Base-by-base conservation (phyloP, 2,888 invertebrate species). In the Cremastobaeus sp. region DNA sequence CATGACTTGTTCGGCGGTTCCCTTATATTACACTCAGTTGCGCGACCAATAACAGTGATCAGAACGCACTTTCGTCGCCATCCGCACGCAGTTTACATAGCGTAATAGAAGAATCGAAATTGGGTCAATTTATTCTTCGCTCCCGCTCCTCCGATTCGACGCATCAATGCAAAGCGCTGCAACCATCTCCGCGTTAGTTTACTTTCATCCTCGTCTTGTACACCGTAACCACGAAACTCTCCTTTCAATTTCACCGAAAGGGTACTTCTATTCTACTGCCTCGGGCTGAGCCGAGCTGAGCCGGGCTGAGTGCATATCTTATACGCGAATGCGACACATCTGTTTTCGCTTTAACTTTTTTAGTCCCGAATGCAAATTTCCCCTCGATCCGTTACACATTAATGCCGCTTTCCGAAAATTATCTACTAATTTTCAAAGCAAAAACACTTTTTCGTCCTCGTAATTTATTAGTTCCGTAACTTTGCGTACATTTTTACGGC, bases 41-140 rank as follows among this genome's bases (percentile, higher is more conserved):
- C 52, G 20, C 52, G 30, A 8, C 21, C 54, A 32, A 52, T 52
- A 60, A 54, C 69, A 69, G n/a, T n/a, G n/a, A 60, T 52, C 47
- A 30, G 20, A 65, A n/a, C 14, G 17, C 39, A 21, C 21, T 18
- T 41, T 43, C 17, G 11, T 72, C 74, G 34, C 43, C 39, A 12
- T 30, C 41, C 35, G 34, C n/a, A n/a, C n/a, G n/a, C n/a, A n/a
- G n/a, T n/a, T n/a, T n/a, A n/a, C n/a, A n/a, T n/a, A n/a, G n/a
- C n/a, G n/a, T n/a, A 62, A 66, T 62, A 73, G 54, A 48, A 75
- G 74, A 73, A 64, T 73, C 73, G 76, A 78, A 83, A 84, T 83
- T 83, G 76, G 83, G 82, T 84, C 82, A 84, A 84, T 84, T 83
- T 83, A 79, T 83, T 80, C 79, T 82, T 79, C n/a, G n/a, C 76